Conservation (phyloP, 2,113 vertebrate species). For the Puffinus mauretanicus region DNA sequence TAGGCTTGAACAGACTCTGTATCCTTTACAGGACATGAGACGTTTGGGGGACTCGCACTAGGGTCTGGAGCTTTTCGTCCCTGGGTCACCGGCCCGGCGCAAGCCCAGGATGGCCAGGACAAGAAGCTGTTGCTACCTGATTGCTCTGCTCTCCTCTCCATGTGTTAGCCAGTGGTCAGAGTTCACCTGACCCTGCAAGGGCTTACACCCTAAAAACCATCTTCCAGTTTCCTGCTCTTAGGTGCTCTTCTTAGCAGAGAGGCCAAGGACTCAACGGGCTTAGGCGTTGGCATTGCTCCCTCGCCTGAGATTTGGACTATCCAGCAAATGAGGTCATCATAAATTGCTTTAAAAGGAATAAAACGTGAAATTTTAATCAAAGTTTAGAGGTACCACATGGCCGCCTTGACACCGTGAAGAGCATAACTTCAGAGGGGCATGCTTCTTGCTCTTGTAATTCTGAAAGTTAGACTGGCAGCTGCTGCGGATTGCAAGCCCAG, state of each 20-base stretch:
- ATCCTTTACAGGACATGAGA: neutral
- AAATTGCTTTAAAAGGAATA: neutral
- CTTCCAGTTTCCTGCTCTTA: neutral
- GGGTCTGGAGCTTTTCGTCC: neutral
- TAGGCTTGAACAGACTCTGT: neutral
- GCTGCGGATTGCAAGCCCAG: neutral
- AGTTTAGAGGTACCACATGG: neutral
- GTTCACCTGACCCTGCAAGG: neutral
- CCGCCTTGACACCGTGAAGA: neutral
- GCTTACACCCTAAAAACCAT: neutral
- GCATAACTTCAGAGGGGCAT: neutral
- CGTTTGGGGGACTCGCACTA: neutral
- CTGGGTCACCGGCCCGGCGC: neutral
- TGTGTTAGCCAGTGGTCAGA: neutral
- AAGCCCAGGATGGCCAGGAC: neutral
- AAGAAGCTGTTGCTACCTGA: neutral
- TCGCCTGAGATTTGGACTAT: neutral
- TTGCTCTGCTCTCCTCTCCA: neutral
- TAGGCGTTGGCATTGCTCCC: neutral
- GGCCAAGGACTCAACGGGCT: neutral
- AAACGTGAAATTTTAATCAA: neutral
- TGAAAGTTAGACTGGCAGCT: neutral
- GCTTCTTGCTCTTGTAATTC: neutral
- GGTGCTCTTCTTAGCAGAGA: neutral
- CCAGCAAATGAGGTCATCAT: neutral